Evolutionary conservation across 2,888 invertebrate genomes (phyloP).

Genomic region (Polyommatus icarus): DNA sequence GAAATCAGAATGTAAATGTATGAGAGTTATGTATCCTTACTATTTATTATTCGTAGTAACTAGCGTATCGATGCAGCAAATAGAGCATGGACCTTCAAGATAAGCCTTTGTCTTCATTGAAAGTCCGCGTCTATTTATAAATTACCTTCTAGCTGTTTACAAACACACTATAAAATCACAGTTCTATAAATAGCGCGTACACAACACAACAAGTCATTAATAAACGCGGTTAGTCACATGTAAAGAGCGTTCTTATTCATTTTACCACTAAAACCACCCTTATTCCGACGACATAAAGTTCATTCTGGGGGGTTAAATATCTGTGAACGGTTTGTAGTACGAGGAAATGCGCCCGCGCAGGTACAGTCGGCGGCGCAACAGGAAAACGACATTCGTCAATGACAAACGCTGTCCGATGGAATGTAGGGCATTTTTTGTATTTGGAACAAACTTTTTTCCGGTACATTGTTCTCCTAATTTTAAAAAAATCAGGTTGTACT

Average conservation of each 20-base stretch:
- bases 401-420: not conserved
- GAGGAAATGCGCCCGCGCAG: slow-evolving; percentile 41
- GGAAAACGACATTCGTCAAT: slow-evolving; percentile 21
- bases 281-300: not conserved
- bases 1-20: not conserved
- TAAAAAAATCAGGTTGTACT: not conserved
- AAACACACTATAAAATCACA: slow-evolving; percentile 40
- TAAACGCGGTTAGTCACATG: slow-evolving; percentile 43
- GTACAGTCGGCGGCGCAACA: slow-evolving; percentile 34
- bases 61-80: slow-evolving; percentile 1
- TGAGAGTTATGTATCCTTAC: not conserved
- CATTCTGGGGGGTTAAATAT: not conserved
- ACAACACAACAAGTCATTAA: slow-evolving; percentile 42
- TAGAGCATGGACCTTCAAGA: slow-evolving; percentile 12
- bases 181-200: slow-evolving; percentile 43
- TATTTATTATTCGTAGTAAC: not conserved
- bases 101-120: slow-evolving; percentile 14
- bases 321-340: slow-evolving; percentile 30
- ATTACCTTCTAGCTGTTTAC: slow-evolving; percentile 41
- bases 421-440: not conserved
- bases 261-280: not conserved
- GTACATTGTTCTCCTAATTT: not conserved
- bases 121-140: slow-evolving; percentile 34
- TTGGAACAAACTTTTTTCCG: not conserved
- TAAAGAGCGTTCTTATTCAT: not conserved